Evolutionary conservation across 2,797 vertebrate species (phyloP).

Genomic region (Zenarchopterus dispar): DNA sequence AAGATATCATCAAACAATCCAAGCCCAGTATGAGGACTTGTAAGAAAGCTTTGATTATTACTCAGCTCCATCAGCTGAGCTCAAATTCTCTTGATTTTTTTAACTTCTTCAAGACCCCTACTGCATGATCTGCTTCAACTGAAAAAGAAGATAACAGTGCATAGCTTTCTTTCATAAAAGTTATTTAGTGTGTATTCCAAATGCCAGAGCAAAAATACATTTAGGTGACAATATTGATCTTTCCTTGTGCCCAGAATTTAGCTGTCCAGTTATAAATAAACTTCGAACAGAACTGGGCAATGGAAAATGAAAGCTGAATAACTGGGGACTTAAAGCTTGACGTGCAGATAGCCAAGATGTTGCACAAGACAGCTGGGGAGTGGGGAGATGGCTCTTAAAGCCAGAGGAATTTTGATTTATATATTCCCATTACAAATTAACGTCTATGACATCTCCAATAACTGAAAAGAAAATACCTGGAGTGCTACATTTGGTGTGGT

Average conservation of each 20-base stretch:
- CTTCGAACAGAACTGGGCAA: background rate
- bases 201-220: background rate
- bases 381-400: conserved; percentile 2
- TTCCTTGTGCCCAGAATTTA: background rate
- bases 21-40: no score
- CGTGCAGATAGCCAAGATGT: background rate
- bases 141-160: no score
- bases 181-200: background rate
- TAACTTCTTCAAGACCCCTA: no score
- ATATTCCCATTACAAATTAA: background rate
- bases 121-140: no score
- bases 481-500: no score
- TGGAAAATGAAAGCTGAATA: conserved; percentile 16
- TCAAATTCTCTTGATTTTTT: no score
- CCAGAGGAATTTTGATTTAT: background rate
- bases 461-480: no score
- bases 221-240: background rate
- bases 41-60: no score
- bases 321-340: conserved; percentile 8
- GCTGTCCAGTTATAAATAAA: background rate
- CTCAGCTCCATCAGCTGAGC: no score
- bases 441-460: no score
- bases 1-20: no score
- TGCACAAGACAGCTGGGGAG: background rate
- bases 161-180: no score